Evolutionary conservation across 2,797 vertebrate species (phyloP), one percentile per base, ranked within the genome.

Genomic region (Hemitrygon akajei): DNA sequence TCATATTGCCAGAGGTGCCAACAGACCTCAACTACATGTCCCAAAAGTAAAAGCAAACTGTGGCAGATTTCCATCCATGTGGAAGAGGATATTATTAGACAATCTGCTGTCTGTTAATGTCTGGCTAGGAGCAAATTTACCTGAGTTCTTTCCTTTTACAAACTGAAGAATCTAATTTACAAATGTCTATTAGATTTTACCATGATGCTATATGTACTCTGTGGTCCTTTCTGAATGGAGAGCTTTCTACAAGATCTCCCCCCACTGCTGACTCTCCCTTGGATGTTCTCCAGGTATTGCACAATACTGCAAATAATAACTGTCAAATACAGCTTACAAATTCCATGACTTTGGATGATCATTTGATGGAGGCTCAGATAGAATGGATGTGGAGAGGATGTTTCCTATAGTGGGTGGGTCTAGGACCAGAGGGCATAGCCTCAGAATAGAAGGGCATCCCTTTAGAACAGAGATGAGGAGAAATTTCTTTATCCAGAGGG

Each of bases 21-120:
- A 63, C 86, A 89, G 86, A 89, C 60, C 86, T 89, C 63, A 89
- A 69, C 63, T 66, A 22, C 86, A 69, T 89, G 86, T 37, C 63
- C 60, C 63, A 10, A 89, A 69, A 89, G 63, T 69, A 16, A 66
- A 89, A 37, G 86, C 18, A 22, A 69, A 69, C 86, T 89, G 86
- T 22, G 63, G 86, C 86, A 63, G n/a, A 89, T 63, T 89, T 37
- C 60, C 66, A 37, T 34, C 37, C 60, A 66, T 89, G 60, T 37
- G 86, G 34, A 89, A 69, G 16, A 89, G 7, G n/a, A 69, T 66
- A 89, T 66, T 37, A 89, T 89, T 66, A 37, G 34, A 69, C 86
- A 89, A 69, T 69, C 60, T 30, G n/a, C n/a, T 89, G 6, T 89
- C 63, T 25, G n/a, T 69, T 34, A 20, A 89, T 69, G 60, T 12